Evolutionary conservation across 2,113 vertebrate genomes (phyloP).

Genomic region (Todiramphus saurophagus): DNA sequence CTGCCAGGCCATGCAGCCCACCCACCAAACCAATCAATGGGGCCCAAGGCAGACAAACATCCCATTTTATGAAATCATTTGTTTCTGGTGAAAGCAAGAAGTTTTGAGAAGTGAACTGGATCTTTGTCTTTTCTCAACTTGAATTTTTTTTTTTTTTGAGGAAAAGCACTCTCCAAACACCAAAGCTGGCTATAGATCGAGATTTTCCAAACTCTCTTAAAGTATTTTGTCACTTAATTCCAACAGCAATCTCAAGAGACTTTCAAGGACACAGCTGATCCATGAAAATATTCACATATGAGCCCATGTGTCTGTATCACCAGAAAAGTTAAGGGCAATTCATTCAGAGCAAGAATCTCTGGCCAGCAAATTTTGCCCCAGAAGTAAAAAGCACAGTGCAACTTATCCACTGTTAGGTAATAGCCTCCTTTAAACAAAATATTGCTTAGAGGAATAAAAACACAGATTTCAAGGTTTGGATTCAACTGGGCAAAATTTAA

Average conservation of each 20-base stretch:
- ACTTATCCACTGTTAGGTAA: background rate
- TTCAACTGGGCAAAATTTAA: background rate
- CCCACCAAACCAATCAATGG: background rate
- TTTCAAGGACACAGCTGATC: background rate
- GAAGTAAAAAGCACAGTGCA: background rate
- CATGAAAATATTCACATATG: background rate
- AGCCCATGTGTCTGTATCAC: background rate
- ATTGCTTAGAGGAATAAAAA: background rate
- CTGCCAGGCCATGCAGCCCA: background rate
- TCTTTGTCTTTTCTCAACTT: background rate
- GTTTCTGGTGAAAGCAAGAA: background rate
- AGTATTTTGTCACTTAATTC: background rate
- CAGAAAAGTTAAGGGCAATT: background rate
- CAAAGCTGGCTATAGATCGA: background rate
- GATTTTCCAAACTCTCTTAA: background rate
- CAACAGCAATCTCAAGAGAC: background rate
- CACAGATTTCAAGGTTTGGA: background rate
- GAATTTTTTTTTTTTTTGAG: background rate
- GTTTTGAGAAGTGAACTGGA: background rate
- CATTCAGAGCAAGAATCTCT: background rate
- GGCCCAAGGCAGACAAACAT: accelerated
- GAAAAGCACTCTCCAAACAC: background rate
- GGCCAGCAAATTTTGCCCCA: background rate
- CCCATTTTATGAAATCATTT: background rate
- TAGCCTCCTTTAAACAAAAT: background rate